A percentile compares a stretch with the other conserved stretches of the same genome.
These are phyloP conservation scores for Hypocryptadius cinnamomeus DNA, from an alignment of 2,113 vertebrate genomes.

Conservation along the genomic window DNA sequence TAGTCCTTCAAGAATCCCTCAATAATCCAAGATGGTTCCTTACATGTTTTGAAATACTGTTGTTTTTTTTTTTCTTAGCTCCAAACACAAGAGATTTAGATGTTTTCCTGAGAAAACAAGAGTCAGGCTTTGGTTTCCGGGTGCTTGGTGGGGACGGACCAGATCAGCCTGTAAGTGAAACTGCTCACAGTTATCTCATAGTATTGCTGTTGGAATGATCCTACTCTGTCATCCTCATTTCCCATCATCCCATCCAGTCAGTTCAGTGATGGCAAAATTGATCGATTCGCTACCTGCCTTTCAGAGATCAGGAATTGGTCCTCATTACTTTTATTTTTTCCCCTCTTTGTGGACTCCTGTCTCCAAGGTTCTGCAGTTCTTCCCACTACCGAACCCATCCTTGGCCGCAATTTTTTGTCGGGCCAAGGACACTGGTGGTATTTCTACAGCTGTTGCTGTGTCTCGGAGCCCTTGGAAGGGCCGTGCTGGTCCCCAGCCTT, in stretches of 20 bases:
- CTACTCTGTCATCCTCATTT: background rate
- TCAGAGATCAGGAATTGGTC: background rate
- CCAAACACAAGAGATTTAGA: conserved; percentile 93
- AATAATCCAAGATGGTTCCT: background rate
- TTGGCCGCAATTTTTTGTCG: background rate
- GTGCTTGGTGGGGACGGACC: conserved; percentile 95
- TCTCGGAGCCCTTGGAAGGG: background rate
- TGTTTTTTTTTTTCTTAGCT: conserved; percentile 65
- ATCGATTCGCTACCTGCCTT: background rate
- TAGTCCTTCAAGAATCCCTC: background rate
- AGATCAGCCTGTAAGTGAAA: conserved; percentile 87
- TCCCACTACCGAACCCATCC: background rate
- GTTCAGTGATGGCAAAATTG: background rate
- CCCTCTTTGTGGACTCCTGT: background rate
- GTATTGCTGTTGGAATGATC: background rate
- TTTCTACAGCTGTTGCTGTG: background rate
- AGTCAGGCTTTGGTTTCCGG: conserved; percentile 95
- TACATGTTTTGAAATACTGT: background rate
- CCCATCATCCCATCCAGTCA: background rate
- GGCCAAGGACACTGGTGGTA: background rate
- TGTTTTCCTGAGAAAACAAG: conserved; percentile 92
- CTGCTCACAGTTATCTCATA: background rate
- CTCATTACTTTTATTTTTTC: background rate
- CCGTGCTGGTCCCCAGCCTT: background rate
- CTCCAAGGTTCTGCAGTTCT: background rate